Evolutionary conservation across 2,888 invertebrate genomes (phyloP).

Genomic region (Escarpia spicata): DNA sequence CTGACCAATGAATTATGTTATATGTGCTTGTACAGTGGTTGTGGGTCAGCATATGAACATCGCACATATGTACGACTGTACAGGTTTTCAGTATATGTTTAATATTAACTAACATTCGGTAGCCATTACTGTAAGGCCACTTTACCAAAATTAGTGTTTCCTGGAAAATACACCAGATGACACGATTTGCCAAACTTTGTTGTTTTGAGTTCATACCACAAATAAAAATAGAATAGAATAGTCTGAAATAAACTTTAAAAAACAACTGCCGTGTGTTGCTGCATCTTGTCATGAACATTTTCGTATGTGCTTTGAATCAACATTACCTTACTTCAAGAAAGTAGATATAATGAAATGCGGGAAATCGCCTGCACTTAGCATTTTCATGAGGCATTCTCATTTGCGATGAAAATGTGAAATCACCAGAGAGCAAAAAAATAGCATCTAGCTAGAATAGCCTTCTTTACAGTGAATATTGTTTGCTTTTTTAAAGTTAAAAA

Average conservation of each 20-base stretch:
- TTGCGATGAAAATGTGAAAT: background rate
- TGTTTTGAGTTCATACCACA: background rate
- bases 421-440: no score
- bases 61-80: background rate
- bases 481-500: no score
- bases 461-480: no score
- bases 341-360: no score
- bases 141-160: background rate
- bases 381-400: background rate
- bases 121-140: background rate
- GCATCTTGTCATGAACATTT: background rate
- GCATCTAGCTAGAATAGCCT: no score
- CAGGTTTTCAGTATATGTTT: background rate
- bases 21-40: background rate
- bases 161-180: no score
- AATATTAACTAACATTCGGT: background rate
- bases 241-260: background rate
- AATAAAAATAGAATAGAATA: background rate
- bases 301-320: background rate
- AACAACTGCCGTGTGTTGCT: background rate
- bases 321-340: no score
- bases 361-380: no score
- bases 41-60: background rate
- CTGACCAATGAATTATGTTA: background rate
- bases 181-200: no score